Conservation (phyloP, 2,797 vertebrate species). For the Bovichtus variegatus region DNA sequence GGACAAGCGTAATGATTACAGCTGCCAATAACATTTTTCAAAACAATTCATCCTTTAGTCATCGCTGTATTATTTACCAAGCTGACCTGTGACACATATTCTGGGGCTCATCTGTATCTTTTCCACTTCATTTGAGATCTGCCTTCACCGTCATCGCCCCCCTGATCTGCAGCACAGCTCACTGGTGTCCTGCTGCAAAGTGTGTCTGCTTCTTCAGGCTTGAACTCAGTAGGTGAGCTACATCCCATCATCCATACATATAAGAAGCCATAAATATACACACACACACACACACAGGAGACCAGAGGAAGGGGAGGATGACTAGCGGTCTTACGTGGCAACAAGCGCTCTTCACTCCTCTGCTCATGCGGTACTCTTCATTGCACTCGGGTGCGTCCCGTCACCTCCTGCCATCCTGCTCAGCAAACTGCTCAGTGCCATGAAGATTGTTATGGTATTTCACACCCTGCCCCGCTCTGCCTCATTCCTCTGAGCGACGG, state of each 20-base stretch:
- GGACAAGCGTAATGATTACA: background rate
- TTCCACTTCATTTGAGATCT: slow-evolving; percentile 33
- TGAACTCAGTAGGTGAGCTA: slow-evolving; percentile 40
- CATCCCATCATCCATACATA: slow-evolving; percentile 37
- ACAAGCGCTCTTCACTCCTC: slow-evolving; percentile 14
- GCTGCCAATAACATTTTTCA: background rate
- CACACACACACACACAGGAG: slow-evolving; percentile 6
- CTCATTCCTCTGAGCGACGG: slow-evolving; percentile 78
- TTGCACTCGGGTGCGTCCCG: slow-evolving; percentile 61
- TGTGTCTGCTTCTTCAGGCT: slow-evolving; percentile 37
- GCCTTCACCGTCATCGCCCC: slow-evolving; percentile 2
- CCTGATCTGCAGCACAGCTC: slow-evolving; percentile 26
- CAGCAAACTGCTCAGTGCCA: slow-evolving; percentile 61
- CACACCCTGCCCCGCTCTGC: slow-evolving; percentile 57
- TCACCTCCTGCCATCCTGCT: slow-evolving; percentile 66
- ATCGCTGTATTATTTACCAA: background rate
- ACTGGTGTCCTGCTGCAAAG: slow-evolving; percentile 38
- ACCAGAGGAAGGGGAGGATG: slow-evolving; percentile 32
- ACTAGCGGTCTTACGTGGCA: slow-evolving; percentile 28
- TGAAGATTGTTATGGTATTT: slow-evolving; percentile 69
- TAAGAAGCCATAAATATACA: slow-evolving; percentile 44
- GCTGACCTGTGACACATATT: background rate
- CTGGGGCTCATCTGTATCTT: background rate
- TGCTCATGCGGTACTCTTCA: slow-evolving; percentile 53
- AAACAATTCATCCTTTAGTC: background rate